Evolutionary conservation across 2,113 vertebrate genomes (phyloP).

Genomic region (Rhabdornis inornatus): DNA sequence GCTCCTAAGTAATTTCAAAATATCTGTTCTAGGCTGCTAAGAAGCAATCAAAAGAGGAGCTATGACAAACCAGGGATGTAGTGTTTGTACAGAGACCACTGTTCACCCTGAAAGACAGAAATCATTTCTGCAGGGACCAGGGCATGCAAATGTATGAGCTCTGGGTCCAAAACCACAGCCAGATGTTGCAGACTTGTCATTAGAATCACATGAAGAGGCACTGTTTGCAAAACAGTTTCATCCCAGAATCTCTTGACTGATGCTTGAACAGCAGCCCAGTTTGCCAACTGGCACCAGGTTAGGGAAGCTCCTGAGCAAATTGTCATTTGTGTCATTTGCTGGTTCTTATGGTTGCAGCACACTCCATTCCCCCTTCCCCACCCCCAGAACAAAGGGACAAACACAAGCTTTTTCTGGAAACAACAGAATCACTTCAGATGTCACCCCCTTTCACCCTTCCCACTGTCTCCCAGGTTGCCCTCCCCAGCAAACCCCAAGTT

Average conservation of each 20-base stretch:
- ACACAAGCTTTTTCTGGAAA: rapidly evolving
- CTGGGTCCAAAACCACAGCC: background rate
- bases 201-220: background rate
- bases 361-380: rapidly evolving
- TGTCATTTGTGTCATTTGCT: rapidly evolving
- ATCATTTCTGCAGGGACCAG: background rate
- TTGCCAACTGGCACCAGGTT: background rate
- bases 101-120: background rate
- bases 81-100: background rate
- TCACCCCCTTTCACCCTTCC: rapidly evolving
- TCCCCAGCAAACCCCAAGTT: background rate
- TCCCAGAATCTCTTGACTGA: background rate
- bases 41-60: background rate
- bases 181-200: background rate
- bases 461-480: rapidly evolving
- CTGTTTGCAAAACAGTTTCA: slow-evolving; percentile 15
- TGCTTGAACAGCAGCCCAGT: background rate
- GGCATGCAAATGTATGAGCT: background rate
- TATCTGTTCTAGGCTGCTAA: background rate
- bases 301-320: background rate
- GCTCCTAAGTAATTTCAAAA: background rate
- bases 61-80: background rate
- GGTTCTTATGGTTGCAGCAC: background rate
- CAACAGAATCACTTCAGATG: background rate
- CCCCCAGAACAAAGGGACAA: background rate